Conservation (phyloP, 2,113 vertebrate genomes). For the Hypanus sabinus region DNA sequence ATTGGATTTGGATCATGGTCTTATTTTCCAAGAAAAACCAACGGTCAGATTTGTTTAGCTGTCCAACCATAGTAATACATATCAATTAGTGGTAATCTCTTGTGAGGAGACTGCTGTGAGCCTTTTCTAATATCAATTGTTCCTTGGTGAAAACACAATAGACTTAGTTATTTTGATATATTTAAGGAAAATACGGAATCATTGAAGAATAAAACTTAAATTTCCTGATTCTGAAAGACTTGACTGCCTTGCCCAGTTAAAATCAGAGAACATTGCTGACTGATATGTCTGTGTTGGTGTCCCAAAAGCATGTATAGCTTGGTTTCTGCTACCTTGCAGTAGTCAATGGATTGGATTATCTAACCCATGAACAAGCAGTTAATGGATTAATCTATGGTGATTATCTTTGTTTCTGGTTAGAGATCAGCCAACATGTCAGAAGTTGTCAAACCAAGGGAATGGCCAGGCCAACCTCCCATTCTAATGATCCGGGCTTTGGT, state of each 20-base stretch:
- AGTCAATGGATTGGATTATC: too few species aligned
- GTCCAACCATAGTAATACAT: not conserved
- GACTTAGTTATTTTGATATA: not conserved
- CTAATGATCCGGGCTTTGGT: too few species aligned
- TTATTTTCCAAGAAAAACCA: not conserved
- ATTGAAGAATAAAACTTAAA: not conserved
- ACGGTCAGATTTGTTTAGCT: not conserved
- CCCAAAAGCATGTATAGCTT: too few species aligned
- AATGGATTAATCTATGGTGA: too few species aligned
- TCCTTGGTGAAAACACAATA: not conserved
- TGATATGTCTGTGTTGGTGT: too few species aligned
- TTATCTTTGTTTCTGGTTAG: too few species aligned
- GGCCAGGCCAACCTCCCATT: too few species aligned
- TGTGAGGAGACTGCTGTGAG: not conserved
- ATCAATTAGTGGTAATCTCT: not conserved
- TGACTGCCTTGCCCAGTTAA: not conserved
- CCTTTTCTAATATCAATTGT: not conserved
- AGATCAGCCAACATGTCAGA: too few species aligned
- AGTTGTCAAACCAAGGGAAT: too few species aligned
- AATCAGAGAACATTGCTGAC: not conserved
- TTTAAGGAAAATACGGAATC: not conserved
- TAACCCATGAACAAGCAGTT: too few species aligned
- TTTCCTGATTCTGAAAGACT: not conserved
- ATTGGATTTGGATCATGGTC: not conserved
- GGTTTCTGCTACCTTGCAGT: too few species aligned